These are phyloP conservation scores for Protodeltote pygarga DNA, from an alignment of 2,888 invertebrate species.

Conservation along the genomic window DNA sequence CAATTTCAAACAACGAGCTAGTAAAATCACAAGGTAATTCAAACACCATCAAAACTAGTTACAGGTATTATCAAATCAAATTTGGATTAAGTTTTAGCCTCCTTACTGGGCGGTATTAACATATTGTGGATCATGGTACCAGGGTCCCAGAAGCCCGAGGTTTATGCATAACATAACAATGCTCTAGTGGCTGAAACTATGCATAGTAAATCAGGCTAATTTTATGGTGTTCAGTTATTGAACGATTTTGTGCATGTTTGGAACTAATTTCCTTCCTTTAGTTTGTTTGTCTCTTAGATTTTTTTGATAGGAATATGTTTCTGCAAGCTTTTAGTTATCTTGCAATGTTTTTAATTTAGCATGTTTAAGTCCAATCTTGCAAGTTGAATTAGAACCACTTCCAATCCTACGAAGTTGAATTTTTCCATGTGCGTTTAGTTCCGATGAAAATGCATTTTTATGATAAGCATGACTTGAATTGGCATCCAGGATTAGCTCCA, in stretches of 20 bases:
- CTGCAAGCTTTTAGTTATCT: too few relatives aligned
- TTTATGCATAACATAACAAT: slow-evolving; percentile 34
- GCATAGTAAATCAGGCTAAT: slow-evolving; percentile 31
- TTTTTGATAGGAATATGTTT: too few relatives aligned
- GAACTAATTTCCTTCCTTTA: neutral
- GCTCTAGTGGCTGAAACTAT: slow-evolving; percentile 19
- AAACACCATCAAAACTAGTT: slow-evolving; percentile 4
- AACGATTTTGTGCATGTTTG: neutral
- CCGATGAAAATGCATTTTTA: too few relatives aligned
- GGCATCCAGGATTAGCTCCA: too few relatives aligned
- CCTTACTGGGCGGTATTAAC: slow-evolving; percentile 17
- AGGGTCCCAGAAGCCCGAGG: slow-evolving; percentile 26
- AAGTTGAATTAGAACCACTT: too few relatives aligned
- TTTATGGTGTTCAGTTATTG: slow-evolving; percentile 26
- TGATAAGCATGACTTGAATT: too few relatives aligned
- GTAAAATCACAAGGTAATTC: neutral
- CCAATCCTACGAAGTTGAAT: too few relatives aligned
- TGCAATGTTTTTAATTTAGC: too few relatives aligned
- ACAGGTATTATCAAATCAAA: slow-evolving; percentile 10
- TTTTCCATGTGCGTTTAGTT: too few relatives aligned
- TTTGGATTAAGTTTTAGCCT: slow-evolving; percentile 8
- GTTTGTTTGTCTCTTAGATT: too few relatives aligned
- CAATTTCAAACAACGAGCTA: too few relatives aligned
- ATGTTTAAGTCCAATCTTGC: too few relatives aligned
- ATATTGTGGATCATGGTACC: slow-evolving; percentile 20